Evolutionary conservation across 2,113 vertebrate genomes (phyloP).

Genomic region (Tricholaema leucomelas): DNA sequence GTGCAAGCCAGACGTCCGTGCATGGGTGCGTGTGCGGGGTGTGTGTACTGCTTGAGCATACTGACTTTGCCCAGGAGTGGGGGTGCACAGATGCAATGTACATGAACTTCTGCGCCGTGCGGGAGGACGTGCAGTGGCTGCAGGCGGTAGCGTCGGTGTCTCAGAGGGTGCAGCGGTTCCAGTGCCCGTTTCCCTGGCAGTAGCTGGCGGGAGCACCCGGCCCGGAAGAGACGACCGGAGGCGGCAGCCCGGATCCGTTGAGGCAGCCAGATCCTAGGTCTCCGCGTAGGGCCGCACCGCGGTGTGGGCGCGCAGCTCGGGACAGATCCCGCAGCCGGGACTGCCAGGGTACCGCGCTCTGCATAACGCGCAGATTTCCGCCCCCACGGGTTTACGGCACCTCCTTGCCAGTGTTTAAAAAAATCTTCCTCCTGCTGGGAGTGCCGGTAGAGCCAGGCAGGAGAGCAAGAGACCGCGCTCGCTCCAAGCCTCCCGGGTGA

Average conservation of each 20-base stretch:
- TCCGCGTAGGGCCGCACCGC: background rate
- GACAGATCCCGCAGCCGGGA: background rate
- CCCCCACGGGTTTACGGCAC: background rate
- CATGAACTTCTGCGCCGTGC: rapidly evolving
- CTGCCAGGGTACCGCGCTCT: background rate
- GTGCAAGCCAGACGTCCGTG: rapidly evolving
- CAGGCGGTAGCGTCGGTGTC: background rate
- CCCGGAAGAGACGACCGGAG: background rate
- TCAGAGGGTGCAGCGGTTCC: background rate
- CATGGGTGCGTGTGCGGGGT: rapidly evolving
- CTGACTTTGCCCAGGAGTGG: rapidly evolving
- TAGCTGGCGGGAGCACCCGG: rapidly evolving
- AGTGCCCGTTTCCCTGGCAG: rapidly evolving
- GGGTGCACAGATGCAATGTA: rapidly evolving
- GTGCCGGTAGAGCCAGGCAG: background rate
- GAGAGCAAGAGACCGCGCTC: background rate
- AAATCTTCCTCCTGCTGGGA: background rate
- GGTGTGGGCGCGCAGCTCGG: background rate
- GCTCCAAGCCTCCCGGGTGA: background rate
- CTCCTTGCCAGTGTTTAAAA: background rate
- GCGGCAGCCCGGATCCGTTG: background rate
- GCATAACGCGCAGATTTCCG: background rate
- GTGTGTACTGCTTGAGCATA: rapidly evolving
- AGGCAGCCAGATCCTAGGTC: background rate
- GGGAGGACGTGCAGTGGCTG: rapidly evolving